phyloP scores from a whole-genome alignment of 2,797 vertebrate genomes.

The Gymnodraco acuticeps region DNA sequence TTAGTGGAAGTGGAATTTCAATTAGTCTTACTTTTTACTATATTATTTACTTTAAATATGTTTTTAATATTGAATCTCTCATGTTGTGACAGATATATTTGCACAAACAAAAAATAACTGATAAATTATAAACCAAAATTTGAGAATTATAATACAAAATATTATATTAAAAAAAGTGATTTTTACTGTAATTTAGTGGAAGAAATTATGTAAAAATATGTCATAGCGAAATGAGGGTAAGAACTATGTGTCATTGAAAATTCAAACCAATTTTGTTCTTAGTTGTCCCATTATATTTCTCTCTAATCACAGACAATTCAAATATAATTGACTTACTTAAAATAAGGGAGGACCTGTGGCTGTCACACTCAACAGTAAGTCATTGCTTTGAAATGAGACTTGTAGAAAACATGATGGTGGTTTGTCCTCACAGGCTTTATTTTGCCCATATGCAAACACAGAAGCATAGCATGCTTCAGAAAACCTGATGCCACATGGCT shows the following conservation, averaged over 20 bases:
- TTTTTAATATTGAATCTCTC: background rate
- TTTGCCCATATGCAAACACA: background rate
- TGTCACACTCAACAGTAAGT: background rate
- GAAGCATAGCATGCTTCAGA: background rate
- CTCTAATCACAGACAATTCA: background rate
- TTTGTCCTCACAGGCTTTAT: background rate
- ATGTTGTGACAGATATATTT: background rate
- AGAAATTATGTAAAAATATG: too few relatives aligned
- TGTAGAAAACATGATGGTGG: background rate
- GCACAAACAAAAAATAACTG: too few relatives aligned
- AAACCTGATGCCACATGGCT: constrained; percentile 31
- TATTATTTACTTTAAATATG: background rate
- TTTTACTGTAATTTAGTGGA: background rate
- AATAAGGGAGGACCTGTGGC: background rate
- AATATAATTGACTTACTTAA: background rate
- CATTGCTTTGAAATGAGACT: background rate
- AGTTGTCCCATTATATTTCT: too few relatives aligned
- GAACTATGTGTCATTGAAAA: background rate
- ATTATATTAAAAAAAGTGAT: background rate
- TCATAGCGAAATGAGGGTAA: background rate
- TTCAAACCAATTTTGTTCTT: too few relatives aligned
- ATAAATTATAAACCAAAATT: background rate
- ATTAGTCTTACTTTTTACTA: too few relatives aligned
- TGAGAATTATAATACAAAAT: background rate
- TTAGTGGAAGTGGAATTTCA: too few relatives aligned